phyloP scores from a whole-genome alignment of 2,888 invertebrate species.

The Ormyrus rosae region DNA sequence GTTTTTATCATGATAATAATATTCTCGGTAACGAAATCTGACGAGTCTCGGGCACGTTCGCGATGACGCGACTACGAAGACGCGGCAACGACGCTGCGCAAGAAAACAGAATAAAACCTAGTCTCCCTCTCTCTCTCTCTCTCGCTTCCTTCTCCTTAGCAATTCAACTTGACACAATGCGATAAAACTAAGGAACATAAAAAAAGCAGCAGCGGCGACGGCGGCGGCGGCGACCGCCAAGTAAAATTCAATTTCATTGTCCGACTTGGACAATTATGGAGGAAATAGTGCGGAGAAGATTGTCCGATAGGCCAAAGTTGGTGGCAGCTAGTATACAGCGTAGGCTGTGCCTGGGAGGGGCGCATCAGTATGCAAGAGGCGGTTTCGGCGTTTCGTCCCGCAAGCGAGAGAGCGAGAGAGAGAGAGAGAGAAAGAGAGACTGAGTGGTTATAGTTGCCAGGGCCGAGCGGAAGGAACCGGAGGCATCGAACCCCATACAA shows the following conservation, averaged over 20 bases:
- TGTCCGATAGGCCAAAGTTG: conserved; percentile 26
- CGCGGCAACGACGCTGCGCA: neutral
- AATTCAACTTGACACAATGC: conserved; percentile 38
- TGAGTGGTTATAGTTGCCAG: conserved; percentile 41
- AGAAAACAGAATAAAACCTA: conserved; percentile 7
- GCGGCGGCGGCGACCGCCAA: neutral
- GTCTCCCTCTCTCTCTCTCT: conserved; percentile 2
- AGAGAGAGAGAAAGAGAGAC: neutral
- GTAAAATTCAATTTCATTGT: conserved; percentile 49
- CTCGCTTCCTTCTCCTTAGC: neutral
- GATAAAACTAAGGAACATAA: conserved; percentile 43
- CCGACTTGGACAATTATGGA: conserved; percentile 49
- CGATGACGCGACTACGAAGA: conserved; percentile 2
- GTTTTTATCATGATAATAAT: conserved; percentile 17
- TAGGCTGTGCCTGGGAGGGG: conserved; percentile 4
- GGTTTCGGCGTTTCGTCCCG: conserved; percentile 57
- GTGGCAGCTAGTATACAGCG: neutral
- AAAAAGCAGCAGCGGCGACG: neutral
- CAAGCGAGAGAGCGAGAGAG: conserved; percentile 30
- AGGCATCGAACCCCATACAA: conserved; percentile 70
- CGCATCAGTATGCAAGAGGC: conserved; percentile 60
- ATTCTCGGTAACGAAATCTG: conserved; percentile 34
- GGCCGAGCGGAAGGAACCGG: conserved; percentile 68
- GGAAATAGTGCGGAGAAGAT: conserved; percentile 49
- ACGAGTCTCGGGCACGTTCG: conserved; percentile 9